Evolutionary conservation across 2,113 vertebrate species (phyloP), one percentile per base, ranked within the genome.

Genomic region (Leptobrachium ailaonicum): DNA sequence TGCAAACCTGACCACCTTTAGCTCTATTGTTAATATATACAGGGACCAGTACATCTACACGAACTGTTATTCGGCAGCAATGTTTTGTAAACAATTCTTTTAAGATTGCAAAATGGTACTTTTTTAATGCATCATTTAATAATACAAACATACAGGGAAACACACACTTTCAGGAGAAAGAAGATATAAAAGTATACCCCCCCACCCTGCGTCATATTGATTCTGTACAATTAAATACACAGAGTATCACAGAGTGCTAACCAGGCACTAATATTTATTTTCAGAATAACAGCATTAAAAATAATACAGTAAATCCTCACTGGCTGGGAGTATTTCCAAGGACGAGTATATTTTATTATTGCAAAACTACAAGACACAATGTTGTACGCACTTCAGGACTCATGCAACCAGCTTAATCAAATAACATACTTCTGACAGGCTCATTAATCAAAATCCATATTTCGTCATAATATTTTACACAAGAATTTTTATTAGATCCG

Each of bases 391-490:
- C 2, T 40, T 69, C 75, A 66, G 20, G 41, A 32, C 1, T 53
- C 42, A n/a, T 32, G 6, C 2, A 72, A 12, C 14, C 41, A 73
- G 2, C 41, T 54, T 43, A 2, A 44, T 10, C n/a, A 68, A 66
- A 80, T 81, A 53, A 41, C 20, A 69, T 75, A 6, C 41, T 40
- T 41, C 66, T 69, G 54, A 13, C 45, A 12, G 66, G 10, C 41
- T 81, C 8, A 75, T 81, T 75, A 60, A 81, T 81, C 41, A 58
- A 81, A 75, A 75, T 47, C 12, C 64, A 81, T 75, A 68, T 68
- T 43, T 60, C 53, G 53, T 69, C 50, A 60, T 67, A 50, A 12
- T 53, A 80, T 66, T 62, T 73, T 80, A 80, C 73, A 73, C 66
- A 44, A 53, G 53, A 12, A 50, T n/a, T 50, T 81, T 74, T 81